Conservation (phyloP, 2,113 vertebrate genomes). For the Lagenorhynchus albirostris region DNA sequence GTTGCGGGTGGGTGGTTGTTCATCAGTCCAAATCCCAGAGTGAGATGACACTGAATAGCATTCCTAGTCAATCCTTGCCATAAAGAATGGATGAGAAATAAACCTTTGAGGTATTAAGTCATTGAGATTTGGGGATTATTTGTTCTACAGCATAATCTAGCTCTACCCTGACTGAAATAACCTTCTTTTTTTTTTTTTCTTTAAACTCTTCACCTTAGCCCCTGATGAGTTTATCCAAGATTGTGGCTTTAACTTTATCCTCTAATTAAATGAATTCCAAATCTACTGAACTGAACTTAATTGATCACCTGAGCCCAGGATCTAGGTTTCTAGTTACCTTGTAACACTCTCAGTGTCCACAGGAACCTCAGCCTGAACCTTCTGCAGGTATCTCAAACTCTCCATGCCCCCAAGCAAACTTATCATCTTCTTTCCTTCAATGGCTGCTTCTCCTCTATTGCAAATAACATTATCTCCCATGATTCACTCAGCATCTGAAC, state of each 20-base stretch:
- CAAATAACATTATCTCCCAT: not conserved
- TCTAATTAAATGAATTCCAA: slow-evolving; percentile 36
- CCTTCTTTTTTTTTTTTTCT: not conserved
- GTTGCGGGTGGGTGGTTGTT: too few species aligned
- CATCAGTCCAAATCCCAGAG: not conserved
- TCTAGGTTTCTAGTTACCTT: not conserved
- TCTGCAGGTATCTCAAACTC: not conserved
- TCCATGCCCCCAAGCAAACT: not conserved
- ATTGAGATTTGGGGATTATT: not conserved
- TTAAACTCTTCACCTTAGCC: not conserved
- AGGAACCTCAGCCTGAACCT: not conserved
- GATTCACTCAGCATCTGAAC: not conserved
- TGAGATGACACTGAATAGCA: not conserved
- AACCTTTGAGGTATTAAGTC: not conserved
- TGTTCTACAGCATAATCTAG: not conserved
- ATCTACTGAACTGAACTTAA: not conserved
- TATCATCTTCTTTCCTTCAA: not conserved
- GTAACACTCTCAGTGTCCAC: not conserved
- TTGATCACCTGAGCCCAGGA: not conserved
- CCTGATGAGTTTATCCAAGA: not conserved
- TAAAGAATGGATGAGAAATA: not conserved
- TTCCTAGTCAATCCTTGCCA: not conserved
- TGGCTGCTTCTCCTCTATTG: not conserved
- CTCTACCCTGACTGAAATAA: not conserved
- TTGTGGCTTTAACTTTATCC: slow-evolving; percentile 19